Percentiles rank a stretch among this genome's conserved stretches.
These are phyloP conservation scores for Pinctada fucata DNA, from an alignment of 2,888 invertebrate species.

Conservation along the genomic window DNA sequence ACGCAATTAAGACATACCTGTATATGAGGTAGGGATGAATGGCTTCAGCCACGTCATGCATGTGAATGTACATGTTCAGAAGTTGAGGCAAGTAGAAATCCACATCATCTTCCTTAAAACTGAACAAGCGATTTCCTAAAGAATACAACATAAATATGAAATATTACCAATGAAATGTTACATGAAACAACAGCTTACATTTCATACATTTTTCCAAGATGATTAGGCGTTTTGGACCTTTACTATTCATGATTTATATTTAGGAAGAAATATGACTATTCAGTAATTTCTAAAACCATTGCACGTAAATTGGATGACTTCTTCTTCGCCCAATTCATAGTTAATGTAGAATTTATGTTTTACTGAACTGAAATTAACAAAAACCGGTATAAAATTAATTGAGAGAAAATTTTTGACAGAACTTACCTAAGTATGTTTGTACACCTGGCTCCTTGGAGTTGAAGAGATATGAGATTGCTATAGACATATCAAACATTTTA, in stretches of 20 bases:
- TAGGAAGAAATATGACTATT: too few species aligned
- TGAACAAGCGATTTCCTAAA: slow-evolving; percentile 95
- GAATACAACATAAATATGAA: slow-evolving; percentile 17
- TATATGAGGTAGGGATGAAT: slow-evolving; percentile 88
- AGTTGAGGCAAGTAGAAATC: slow-evolving; percentile 99
- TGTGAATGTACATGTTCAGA: slow-evolving; percentile 98
- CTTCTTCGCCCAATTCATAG: too few species aligned
- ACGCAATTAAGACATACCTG: slow-evolving; percentile 79
- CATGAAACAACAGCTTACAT: too few species aligned
- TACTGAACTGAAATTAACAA: too few species aligned
- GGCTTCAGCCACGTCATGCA: slow-evolving; percentile 97
- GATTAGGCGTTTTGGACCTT: too few species aligned
- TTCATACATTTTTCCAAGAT: too few species aligned
- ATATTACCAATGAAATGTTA: too few species aligned
- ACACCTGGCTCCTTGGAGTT: slow-evolving; percentile 99
- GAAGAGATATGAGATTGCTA: slow-evolving; percentile 98
- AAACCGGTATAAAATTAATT: not conserved
- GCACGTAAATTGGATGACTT: too few species aligned
- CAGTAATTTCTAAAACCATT: too few species aligned
- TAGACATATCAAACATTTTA: slow-evolving; percentile 97
- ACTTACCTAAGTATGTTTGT: slow-evolving; percentile 92
- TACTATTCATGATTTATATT: too few species aligned
- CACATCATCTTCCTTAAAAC: slow-evolving; percentile 92
- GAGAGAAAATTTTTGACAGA: not conserved
- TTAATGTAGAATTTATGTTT: too few species aligned